Evolutionary conservation across 1,140 invertebrate genomes (phyloP).

Genomic region (Drosophila pallidifrons): DNA sequence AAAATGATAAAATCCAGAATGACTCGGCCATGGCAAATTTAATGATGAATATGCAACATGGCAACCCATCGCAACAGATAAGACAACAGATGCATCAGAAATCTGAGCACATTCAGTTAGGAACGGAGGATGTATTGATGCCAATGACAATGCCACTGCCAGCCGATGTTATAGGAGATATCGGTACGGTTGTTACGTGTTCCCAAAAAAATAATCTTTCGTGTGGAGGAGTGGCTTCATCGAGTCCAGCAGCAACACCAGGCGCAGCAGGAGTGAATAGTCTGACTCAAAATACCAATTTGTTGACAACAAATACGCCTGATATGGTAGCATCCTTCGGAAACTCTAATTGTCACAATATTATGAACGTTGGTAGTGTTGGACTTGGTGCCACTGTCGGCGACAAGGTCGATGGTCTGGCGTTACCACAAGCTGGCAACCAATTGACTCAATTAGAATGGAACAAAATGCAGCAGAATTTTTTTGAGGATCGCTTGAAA

Average conservation of each 20-base stretch:
- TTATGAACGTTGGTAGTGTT: conserved; percentile 16
- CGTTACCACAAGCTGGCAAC: conserved; percentile 75
- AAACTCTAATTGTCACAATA: conserved; percentile 42
- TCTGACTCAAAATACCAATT: conserved; percentile 29
- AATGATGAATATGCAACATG: conserved; percentile 54
- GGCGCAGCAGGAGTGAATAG: conserved; percentile 11
- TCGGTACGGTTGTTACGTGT: conserved; percentile 61
- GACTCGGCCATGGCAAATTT: conserved; percentile 40
- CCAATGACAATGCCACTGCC: conserved; percentile 53
- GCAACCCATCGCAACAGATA: conserved; percentile 46
- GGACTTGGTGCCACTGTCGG: conserved; percentile 22
- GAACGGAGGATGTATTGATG: conserved; percentile 56
- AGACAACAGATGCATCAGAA: conserved; percentile 40
- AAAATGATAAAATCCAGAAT: conserved; percentile 85
- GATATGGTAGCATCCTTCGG: conserved; percentile 54
- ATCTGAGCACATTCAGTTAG: conserved; percentile 45
- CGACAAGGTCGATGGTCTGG: conserved; percentile 72
- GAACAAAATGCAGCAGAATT: conserved; percentile 95
- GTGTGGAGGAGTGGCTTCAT: not conserved
- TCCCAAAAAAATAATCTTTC: conserved; percentile 52
- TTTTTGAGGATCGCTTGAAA: conserved; percentile 89
- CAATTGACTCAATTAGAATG: conserved; percentile 90
- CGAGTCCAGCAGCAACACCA: not conserved
- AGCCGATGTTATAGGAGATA: conserved; percentile 60
- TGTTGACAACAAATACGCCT: conserved; percentile 52